phyloP scores from a whole-genome alignment of 2,888 invertebrate species.

The Globia sparganii region DNA sequence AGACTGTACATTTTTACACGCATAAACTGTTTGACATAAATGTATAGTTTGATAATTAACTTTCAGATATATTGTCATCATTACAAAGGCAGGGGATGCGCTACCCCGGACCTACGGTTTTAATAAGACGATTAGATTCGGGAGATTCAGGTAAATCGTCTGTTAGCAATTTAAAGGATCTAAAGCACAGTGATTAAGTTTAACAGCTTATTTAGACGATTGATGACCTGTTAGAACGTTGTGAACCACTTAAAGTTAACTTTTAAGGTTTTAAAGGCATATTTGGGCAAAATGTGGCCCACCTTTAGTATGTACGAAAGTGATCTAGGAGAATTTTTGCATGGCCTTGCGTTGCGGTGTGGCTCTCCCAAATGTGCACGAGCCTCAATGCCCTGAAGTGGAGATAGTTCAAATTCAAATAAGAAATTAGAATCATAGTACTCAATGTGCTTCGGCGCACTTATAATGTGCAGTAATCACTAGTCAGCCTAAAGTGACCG shows the following conservation, averaged over 20 bases:
- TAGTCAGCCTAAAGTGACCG: no score
- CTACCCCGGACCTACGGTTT: neutral
- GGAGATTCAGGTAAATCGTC: conserved; percentile 3
- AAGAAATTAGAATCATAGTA: neutral
- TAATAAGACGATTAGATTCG: conserved; percentile 2
- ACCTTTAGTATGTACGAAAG: no score
- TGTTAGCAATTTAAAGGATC: no score
- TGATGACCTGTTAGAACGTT: neutral
- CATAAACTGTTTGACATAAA: neutral
- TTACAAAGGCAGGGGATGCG: neutral
- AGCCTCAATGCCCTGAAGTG: neutral
- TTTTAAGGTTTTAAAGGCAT: neutral
- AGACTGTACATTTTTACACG: no score
- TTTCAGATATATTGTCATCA: neutral
- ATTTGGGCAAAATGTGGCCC: neutral
- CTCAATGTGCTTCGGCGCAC: neutral
- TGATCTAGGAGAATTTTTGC: neutral
- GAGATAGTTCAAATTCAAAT: neutral
- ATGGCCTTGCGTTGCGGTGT: neutral
- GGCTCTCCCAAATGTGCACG: no score
- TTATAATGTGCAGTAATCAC: no score
- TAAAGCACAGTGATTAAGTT: neutral
- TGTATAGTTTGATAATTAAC: neutral
- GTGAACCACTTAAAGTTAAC: neutral
- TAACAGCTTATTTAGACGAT: neutral